Base-by-base conservation (phyloP, 1,140 invertebrate species). In the Zaprionus camerounensis region DNA sequence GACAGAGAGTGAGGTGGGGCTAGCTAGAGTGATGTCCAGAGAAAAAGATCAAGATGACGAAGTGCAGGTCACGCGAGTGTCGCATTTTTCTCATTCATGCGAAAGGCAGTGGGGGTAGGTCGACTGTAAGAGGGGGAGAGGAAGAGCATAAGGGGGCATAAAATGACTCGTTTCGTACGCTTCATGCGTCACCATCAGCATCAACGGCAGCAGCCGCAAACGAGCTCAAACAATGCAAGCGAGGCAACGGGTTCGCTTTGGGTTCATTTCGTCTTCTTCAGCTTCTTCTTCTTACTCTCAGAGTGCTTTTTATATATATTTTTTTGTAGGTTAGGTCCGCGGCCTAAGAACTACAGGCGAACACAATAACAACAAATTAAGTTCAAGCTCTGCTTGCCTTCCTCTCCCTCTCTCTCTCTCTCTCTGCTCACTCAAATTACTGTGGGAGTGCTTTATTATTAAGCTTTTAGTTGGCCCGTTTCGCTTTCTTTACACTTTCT, bases 41-140 rank as follows among this genome's bases (percentile, higher is more conserved):
- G 62, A 63, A 67, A 76, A 74, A 80, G 82, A 86, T 85, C 83
- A 86, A 85, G 80, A 85, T 86, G 82, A 85, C 71, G 66, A 82
- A 85, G 76, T 82, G 80, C 76, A 79, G 82, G 82, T 86, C 82
- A 76, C 80, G 71, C 64, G 53, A 78, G 71, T 70, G 55, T 64
- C 55, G 66, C 67, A 83, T 80, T 68, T 80, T 80, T 78, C 59
- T 73, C 44, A 26, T 41, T 59, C 28, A 62, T 31, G 34, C 28
- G 22, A 31, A 62, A 67, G 55, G 28, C 17, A 20, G 9, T 2
- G 36, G 24, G 12, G 13, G 28, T 15, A 15, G 13, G 38, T 38
- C 26, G 3, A 9, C 9, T 22, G 20, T 12, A 7, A 2, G 7
- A 2, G 34, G 22, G 15, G 3, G 26, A 31, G n/a, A 5, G 9